phyloP scores from a whole-genome alignment of 1,140 invertebrate species.

The Leptinotarsa defecta region DNA sequence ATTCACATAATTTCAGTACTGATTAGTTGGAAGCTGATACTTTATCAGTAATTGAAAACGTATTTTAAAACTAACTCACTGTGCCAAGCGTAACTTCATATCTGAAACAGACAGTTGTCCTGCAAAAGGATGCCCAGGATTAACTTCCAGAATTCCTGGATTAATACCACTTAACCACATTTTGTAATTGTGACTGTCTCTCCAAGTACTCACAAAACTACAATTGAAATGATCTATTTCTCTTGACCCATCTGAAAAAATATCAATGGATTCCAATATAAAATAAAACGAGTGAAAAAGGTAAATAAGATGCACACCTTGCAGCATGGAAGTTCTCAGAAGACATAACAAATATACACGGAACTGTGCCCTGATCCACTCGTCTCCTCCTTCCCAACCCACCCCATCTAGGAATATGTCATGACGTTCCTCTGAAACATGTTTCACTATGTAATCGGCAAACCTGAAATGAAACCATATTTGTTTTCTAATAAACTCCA shows the following conservation, averaged over 20 bases:
- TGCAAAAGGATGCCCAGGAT: slow-evolving; percentile 87
- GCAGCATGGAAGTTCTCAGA: slow-evolving; percentile 77
- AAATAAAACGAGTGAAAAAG: too few relatives aligned
- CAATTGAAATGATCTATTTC: slow-evolving; percentile 89
- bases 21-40: too few relatives aligned
- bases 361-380: slow-evolving; percentile 96
- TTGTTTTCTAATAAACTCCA: not conserved
- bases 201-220: slow-evolving; percentile 84
- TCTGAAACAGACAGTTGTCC: slow-evolving; percentile 91
- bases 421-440: slow-evolving; percentile 78
- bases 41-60: not conserved
- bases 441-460: slow-evolving; percentile 89
- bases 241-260: slow-evolving; percentile 67
- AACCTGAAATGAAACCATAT: slow-evolving; percentile 65
- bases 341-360: slow-evolving; percentile 88
- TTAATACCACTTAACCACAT: slow-evolving; percentile 75
- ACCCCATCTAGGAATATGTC: slow-evolving; percentile 80
- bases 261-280: too few relatives aligned
- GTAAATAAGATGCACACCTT: slow-evolving; percentile 59
- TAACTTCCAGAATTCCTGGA: slow-evolving; percentile 65
- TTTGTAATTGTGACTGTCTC: slow-evolving; percentile 86
- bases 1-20: too few relatives aligned
- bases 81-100: slow-evolving; percentile 88
- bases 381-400: slow-evolving; percentile 89
- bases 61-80: slow-evolving; percentile 67